A percentile compares a stretch with the other conserved stretches of the same genome.
These are phyloP conservation scores for Syngnathus scovelli DNA, from an alignment of 2,113 vertebrate species.

Conservation along the genomic window DNA sequence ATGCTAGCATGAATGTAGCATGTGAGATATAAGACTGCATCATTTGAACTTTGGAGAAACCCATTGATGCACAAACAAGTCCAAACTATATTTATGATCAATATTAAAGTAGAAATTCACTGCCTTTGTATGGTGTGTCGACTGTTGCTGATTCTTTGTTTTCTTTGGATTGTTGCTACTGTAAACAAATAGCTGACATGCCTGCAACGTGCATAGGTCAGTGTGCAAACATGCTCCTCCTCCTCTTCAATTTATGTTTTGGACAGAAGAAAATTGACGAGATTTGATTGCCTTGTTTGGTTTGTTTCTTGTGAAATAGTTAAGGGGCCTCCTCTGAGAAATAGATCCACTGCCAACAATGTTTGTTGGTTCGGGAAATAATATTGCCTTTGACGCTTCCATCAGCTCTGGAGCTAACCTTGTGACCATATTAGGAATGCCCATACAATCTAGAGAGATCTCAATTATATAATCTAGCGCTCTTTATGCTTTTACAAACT, in stretches of 20 bases:
- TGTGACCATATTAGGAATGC: not conserved
- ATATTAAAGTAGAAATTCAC: no score
- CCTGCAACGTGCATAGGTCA: conserved; percentile 1
- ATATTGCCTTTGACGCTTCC: not conserved
- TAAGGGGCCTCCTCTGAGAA: not conserved
- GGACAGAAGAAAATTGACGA: not conserved
- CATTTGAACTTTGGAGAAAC: not conserved
- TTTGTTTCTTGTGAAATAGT: not conserved
- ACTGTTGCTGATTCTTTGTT: not conserved
- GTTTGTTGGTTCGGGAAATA: not conserved
- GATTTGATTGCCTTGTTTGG: not conserved
- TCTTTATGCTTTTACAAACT: conserved; percentile 21
- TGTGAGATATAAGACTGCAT: not conserved
- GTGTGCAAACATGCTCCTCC: not conserved
- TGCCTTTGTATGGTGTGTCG: conserved; percentile 7
- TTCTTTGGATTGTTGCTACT: conserved; percentile 27
- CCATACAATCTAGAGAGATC: not conserved
- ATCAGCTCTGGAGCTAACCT: not conserved
- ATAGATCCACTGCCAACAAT: not conserved
- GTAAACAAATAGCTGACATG: conserved; percentile 36
- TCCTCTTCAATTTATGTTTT: not conserved
- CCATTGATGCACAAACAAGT: not conserved
- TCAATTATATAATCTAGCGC: not conserved
- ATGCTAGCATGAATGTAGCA: not conserved
- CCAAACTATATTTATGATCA: not conserved